Evolutionary conservation across 2,888 invertebrate species (phyloP), one percentile per base, ranked within the genome.

Genomic region (Lissocephala sabroskyi): DNA sequence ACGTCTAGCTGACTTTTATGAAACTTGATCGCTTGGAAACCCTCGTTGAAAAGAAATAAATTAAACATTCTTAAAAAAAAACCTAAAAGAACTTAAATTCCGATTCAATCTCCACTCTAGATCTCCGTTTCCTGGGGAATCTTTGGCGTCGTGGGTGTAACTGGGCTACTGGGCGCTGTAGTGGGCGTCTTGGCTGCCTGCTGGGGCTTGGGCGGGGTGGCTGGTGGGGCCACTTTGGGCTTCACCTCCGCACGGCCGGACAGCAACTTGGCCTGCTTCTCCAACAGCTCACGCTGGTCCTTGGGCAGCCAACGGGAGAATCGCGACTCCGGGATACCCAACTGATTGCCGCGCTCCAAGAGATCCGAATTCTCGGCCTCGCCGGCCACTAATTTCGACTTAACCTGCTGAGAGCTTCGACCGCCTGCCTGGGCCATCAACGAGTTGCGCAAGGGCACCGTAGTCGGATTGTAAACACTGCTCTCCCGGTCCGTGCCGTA

Each of bases 381-480:
- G 7, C 10, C 35, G 32, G 26, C 49, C 6, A 52, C 40, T n/a
- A n/a, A n/a, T n/a, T n/a, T n/a, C n/a, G n/a, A n/a, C n/a, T n/a
- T n/a, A n/a, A n/a, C n/a, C 18, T 56, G 53, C 33, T 62, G 58
- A 18, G 75, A 75, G 28, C 77, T 76, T 1, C 82, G 75, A 14
- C 82, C 81, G 10, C 75, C 76, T 7, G 82, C 81, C 35, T 75
- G 66, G 13, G 65, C 79, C 70, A 80, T 79, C 6, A 56, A 40
- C 13, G 60, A 66, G 28, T 60, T 74, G 37, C 79, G 80, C 43
- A 74, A 23, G 2, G 84, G 82, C 39, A 76, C 62, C 4, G 83
- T 84, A n/a, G 83, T 84, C 4, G 84, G 79, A 71, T 82, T 83
- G 44, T 83, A 84, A 26, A 84, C 84, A 49, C 81, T 78, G 49